Conservation (phyloP, 2,113 vertebrate genomes). For the Platysternon megacephalum region DNA sequence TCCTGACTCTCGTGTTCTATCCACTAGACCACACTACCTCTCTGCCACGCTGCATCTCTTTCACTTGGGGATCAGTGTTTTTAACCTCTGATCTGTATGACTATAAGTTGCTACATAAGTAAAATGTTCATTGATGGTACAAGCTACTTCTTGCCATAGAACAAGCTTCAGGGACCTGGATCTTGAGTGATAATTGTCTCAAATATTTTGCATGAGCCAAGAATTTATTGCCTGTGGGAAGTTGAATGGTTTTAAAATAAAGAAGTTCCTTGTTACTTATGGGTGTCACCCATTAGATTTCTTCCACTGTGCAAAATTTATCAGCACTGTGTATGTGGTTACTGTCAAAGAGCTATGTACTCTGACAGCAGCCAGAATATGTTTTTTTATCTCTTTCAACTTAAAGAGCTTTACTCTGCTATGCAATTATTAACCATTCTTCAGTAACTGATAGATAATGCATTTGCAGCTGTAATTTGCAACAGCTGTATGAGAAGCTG, state of each 20-base stretch:
- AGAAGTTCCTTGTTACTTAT: not conserved
- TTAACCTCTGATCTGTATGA: not conserved
- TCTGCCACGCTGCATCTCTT: not conserved
- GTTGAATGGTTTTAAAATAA: not conserved
- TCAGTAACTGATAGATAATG: slow-evolving; percentile 37
- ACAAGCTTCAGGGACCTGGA: slow-evolving; percentile 28
- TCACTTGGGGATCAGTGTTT: not conserved
- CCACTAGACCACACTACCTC: not conserved
- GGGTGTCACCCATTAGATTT: not conserved
- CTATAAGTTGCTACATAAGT: not conserved
- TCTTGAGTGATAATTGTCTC: slow-evolving; percentile 49
- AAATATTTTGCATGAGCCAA: slow-evolving; percentile 45
- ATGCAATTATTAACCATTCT: not conserved
- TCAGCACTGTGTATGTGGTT: not conserved
- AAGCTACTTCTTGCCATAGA: slow-evolving; percentile 55
- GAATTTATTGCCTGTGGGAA: slow-evolving; percentile 58
- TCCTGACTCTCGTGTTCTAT: not conserved
- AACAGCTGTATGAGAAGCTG: slow-evolving; percentile 6
- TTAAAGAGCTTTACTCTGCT: slow-evolving; percentile 34
- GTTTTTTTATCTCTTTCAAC: not conserved
- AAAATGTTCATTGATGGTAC: slow-evolving; percentile 6
- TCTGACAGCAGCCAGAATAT: not conserved
- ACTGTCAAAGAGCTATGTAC: not conserved
- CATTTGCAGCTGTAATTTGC: slow-evolving; percentile 29
- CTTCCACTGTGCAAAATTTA: not conserved